These are phyloP conservation scores for Hyperoplus lanceolatus DNA, from an alignment of 2,797 vertebrate genomes.

Conservation along the genomic window DNA sequence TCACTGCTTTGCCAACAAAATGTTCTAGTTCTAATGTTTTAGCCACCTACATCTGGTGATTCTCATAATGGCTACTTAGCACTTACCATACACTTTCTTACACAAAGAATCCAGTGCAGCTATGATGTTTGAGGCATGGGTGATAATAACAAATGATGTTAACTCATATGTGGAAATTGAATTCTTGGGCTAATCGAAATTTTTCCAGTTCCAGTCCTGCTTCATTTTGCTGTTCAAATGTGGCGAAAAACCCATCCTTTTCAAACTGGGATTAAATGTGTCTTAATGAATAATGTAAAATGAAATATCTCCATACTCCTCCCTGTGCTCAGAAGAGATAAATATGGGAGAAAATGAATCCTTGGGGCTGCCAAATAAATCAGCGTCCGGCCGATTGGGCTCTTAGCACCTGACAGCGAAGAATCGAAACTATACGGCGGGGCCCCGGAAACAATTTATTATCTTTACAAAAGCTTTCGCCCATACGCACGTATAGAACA, in stretches of 20 bases:
- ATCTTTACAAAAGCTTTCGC: conserved; percentile 25
- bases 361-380: conserved; percentile 57
- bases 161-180: conserved; percentile 53
- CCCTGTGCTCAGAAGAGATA: conserved; percentile 52
- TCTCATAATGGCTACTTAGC: conserved; percentile 12
- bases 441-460: conserved; percentile 33
- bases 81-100: neutral
- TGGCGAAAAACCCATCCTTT: conserved; percentile 51
- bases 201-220: conserved; percentile 56
- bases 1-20: conserved; percentile 28
- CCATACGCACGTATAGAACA: conserved; percentile 22
- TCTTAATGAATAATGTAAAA: conserved; percentile 63
- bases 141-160: conserved; percentile 27
- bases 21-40: conserved; percentile 15
- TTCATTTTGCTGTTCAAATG: conserved; percentile 59
- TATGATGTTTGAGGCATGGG: conserved; percentile 36
- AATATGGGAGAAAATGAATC: conserved; percentile 31
- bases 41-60: conserved; percentile 5
- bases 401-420: conserved; percentile 40
- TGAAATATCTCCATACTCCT: conserved; percentile 42
- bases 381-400: conserved; percentile 37
- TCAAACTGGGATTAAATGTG: conserved; percentile 60
- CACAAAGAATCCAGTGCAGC: conserved; percentile 13
- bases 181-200: conserved; percentile 60
- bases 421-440: conserved; percentile 29